phyloP scores from a whole-genome alignment of 1,140 invertebrate genomes.

The Drosophila leontia region DNA sequence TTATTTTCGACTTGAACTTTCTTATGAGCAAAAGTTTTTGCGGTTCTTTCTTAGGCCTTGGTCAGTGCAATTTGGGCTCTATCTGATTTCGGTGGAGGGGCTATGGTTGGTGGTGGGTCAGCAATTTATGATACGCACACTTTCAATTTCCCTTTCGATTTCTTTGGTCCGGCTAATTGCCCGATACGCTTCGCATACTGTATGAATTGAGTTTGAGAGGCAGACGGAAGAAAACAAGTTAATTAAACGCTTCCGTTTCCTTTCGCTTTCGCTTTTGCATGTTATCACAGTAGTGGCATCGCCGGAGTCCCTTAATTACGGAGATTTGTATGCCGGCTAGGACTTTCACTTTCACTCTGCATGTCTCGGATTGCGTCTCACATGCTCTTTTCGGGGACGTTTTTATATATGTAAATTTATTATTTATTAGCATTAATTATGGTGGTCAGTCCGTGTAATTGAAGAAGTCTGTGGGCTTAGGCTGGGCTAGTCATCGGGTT shows the following conservation, averaged over 20 bases:
- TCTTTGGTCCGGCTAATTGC: slow-evolving; percentile 55
- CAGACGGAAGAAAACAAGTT: slow-evolving; percentile 72
- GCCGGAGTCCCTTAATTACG: slow-evolving; percentile 63
- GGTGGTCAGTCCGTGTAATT: slow-evolving; percentile 68
- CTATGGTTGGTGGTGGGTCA: slow-evolving; percentile 16
- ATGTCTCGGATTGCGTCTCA: slow-evolving; percentile 62
- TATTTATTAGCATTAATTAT: slow-evolving; percentile 83
- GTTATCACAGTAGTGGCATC: slow-evolving; percentile 70
- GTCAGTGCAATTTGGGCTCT: slow-evolving; percentile 48
- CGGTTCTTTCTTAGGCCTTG: slow-evolving; percentile 23
- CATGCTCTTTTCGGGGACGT: slow-evolving; percentile 34
- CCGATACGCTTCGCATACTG: slow-evolving; percentile 64
- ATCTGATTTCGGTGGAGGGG: not conserved
- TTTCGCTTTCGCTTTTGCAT: slow-evolving; percentile 53
- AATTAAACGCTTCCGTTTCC: slow-evolving; percentile 78
- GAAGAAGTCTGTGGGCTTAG: slow-evolving; percentile 45
- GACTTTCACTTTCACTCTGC: slow-evolving; percentile 61
- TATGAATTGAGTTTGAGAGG: slow-evolving; percentile 52
- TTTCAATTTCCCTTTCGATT: slow-evolving; percentile 59
- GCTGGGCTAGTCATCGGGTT: slow-evolving; percentile 59
- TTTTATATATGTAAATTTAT: slow-evolving; percentile 81
- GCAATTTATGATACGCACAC: slow-evolving; percentile 62
- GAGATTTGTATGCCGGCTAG: slow-evolving; percentile 74
- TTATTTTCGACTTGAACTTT: slow-evolving; percentile 51
- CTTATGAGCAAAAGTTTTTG: slow-evolving; percentile 54